Evolutionary conservation across 2,797 vertebrate species (phyloP).

Genomic region (Hypotaenidia philippensis): DNA sequence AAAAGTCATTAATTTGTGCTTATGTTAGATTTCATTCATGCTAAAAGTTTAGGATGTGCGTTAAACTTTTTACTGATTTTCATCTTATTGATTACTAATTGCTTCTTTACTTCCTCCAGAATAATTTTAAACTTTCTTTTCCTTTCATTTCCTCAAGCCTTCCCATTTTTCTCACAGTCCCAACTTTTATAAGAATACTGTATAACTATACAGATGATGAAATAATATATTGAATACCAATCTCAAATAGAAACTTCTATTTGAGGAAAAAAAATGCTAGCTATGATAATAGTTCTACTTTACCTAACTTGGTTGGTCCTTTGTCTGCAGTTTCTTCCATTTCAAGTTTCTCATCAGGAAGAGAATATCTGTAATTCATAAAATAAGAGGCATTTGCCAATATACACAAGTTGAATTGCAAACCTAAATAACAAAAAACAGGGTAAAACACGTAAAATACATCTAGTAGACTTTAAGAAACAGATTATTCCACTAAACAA

Average conservation of each 20-base stretch:
- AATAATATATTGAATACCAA: background rate
- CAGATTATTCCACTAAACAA: background rate
- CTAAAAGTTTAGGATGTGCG: background rate
- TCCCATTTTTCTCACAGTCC: background rate
- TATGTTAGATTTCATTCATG: background rate
- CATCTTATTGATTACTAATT: background rate
- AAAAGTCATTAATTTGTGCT: background rate
- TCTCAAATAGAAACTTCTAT: background rate
- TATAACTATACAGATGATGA: background rate
- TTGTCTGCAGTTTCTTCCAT: slow-evolving; percentile 77
- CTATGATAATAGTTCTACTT: background rate
- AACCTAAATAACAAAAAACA: background rate
- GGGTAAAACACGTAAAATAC: background rate
- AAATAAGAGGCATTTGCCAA: background rate
- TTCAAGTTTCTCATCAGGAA: slow-evolving; percentile 81
- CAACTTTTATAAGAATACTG: background rate
- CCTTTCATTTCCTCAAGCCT: background rate
- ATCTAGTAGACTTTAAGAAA: background rate
- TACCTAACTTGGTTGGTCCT: slow-evolving; percentile 79
- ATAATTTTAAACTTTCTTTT: background rate
- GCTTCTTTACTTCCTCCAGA: background rate
- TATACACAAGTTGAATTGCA: background rate
- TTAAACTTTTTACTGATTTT: background rate
- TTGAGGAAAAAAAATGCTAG: background rate
- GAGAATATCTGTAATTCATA: slow-evolving; percentile 74